Evolutionary conservation across 2,888 invertebrate genomes (phyloP), one percentile per base, ranked within the genome.

Genomic region (Drosophila buzzatii): DNA sequence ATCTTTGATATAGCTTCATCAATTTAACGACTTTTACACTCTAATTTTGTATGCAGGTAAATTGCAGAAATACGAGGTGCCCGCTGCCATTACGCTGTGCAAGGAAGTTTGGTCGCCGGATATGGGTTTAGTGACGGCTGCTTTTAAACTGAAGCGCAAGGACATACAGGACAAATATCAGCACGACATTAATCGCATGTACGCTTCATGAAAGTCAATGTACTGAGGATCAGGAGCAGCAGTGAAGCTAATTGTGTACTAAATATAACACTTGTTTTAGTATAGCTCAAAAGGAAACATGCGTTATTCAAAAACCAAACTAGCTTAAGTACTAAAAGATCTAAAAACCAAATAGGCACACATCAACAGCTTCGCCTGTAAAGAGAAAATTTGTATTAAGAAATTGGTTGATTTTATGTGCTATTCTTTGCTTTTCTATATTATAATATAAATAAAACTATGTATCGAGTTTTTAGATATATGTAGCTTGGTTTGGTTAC

Each of bases 81-180:
- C 99, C 2, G 96, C 96, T 42, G 97, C 97, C 4, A 95, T 99
- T 63, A 97, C 96, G 92, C 94, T 99, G 66, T 97, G 97, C 92
- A 95, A 96, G 59, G 99, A 99, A 90, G 96, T 97, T 71, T 99
- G 99, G 99, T 98, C 98, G 1, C 99, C 99, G 0, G 99, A 99
- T 92, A 97, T 97, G 95, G 99, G 99, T 65, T 95, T 99, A 55
- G 98, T 99, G 12, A 99, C 99, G 39, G 99, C 99, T 80, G 99
- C 99, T 62, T 98, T 99, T 94, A 99, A 99, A 94, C 95, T 99
- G 92, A 99, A 99, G 94, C 95, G 99, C 91, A 98, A 98, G 95
- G 97, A 97, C 93, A 98, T 99, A 88, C 98, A 99, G 94, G 97
- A 98, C 81, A 95, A 96, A 86, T 99, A 98, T 94, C 96, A 97